Evolutionary conservation across 2,888 invertebrate species (phyloP), one percentile per base, ranked within the genome.

Genomic region (Synanthedon myopaeformis): DNA sequence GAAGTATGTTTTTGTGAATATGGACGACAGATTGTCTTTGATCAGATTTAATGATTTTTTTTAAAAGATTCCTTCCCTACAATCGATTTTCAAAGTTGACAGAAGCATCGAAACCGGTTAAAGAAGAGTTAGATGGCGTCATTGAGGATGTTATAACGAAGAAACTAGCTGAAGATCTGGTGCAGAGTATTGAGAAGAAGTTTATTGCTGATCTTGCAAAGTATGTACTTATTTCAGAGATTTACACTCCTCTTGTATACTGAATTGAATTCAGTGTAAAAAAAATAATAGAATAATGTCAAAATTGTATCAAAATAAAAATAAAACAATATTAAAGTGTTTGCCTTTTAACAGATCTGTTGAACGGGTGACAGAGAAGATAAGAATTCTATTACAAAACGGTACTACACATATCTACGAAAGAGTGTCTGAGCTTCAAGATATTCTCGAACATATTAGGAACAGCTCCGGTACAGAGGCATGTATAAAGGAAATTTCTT

Each of bases 101-200:
- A 56, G 56, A 59, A 41, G 60, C 67, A 14, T 57, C 59, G 10
- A 73, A 79, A 35, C 55, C 70, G 35, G 67, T 63, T 0, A 80
- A 81, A 56, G 75, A 80, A 23, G 74, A 79, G 53, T 70, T 86
- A 1, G 86, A 86, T 53, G 74, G 72, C 35, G 78, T 83, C 0
- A 83, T 86, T 63, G 86, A 87, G 59, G 81, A 84, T 55, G 84
- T 85, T 58, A 79, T 87, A 52, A 85, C 86, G 0, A 65, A 70
- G 13, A 86, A 79, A 51, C 63, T 87, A 5, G 70, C 77, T 3
- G 74, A 71, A 5, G 86, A 87, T 42, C 61, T 87, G 45, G 60
- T 86, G 23, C 84, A 84, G 60, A 85, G 86, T 58, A 75, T 87
- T 23, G 85, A 86, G 59, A 80, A 72, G 59, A 87, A 87, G 57